Percentiles rank a stretch among this genome's conserved stretches.
phyloP scores from a whole-genome alignment of 2,888 invertebrate species.

The Ochropleura leucogaster region DNA sequence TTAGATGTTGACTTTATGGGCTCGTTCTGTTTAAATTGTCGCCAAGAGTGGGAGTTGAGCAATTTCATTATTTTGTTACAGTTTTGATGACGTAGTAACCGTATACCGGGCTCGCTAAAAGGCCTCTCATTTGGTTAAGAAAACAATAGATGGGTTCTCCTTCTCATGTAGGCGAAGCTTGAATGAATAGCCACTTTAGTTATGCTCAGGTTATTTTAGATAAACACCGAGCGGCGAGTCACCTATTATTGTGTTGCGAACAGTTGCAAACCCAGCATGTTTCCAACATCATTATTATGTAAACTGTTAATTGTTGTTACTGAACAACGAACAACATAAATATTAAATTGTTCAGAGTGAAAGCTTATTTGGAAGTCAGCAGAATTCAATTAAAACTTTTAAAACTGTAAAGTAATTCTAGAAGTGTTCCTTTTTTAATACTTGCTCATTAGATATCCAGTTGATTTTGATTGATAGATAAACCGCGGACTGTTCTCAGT shows the following conservation, averaged over 20 bases:
- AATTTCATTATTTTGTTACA: constrained; percentile 33
- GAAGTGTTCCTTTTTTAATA: constrained; percentile 1
- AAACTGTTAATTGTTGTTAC: constrained; percentile 52
- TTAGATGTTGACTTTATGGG: neutral
- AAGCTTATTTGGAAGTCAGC: constrained; percentile 42
- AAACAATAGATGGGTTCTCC: constrained; percentile 61
- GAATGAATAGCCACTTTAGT: constrained; percentile 63
- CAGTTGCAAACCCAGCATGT: constrained; percentile 35
- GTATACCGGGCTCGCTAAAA: constrained; percentile 29
- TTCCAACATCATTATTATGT: constrained; percentile 41
- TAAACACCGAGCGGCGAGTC: constrained; percentile 51
- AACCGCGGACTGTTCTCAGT: neutral
- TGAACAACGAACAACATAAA: constrained; percentile 43
- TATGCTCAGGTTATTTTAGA: constrained; percentile 58
- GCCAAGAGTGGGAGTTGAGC: constrained; percentile 6
- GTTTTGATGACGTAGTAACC: constrained; percentile 40
- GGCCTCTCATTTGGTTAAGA: constrained; percentile 65
- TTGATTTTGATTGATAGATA: constrained; percentile 35
- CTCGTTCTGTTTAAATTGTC: constrained; percentile 16
- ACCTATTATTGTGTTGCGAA: constrained; percentile 53
- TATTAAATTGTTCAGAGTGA: constrained; percentile 43
- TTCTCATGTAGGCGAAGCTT: constrained; percentile 54
- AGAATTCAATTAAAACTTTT: constrained; percentile 39
- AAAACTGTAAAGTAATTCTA: constrained; percentile 25
- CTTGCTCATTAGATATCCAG: neutral